Base-by-base conservation (phyloP, 2,797 vertebrate species). In the Hafferia zeledoni region DNA sequence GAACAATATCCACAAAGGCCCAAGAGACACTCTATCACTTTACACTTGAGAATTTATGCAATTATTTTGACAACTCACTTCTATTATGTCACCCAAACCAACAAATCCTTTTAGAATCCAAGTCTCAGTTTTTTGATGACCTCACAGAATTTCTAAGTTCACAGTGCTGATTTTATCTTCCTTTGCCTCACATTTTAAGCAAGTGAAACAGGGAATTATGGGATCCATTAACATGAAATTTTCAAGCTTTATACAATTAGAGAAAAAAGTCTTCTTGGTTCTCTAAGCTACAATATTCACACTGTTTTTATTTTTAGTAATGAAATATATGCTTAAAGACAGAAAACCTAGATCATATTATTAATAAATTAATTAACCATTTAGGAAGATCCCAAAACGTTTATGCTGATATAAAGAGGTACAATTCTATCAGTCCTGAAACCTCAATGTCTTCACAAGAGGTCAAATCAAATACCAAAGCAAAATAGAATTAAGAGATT, bases 301-400 rank as follows among this genome's bases (percentile, higher is more conserved):
- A 8, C 11, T 80, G n/a, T 78, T 94, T 93, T 94, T 80, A 82
- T 60, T 50, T 95, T 93, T 61, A 71, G 57, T 25, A 88, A 59
- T 4, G 67, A 92, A 90, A 80, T 53, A 10, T 25, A 49, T 52
- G 47, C 89, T 94, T 85, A 72, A 93, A 89, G 68, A 81, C 60
- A 68, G 22, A 85, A 88, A 70, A 71, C 16, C 46, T 41, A 89
- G 24, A 37, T 63, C 31, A 37, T 92, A 55, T 70, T 76, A 85
- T 60, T 69, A 55, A 27, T 43, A 88, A 87, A 75, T 55, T 81
- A 88, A 87, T 76, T 82, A 90, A 31, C 3, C 11, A 69, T 72
- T 53, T 18, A 69, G 39, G 47, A 65, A 53, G 28, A 72, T 50
- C 17, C 16, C 71, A 60, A 43, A 3, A 5, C 13, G 41, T 14